A percentile compares a stretch with the other conserved stretches of the same genome.
These are phyloP conservation scores for Dasypogon diadema DNA, from an alignment of 2,888 invertebrate species.

Conservation along the genomic window DNA sequence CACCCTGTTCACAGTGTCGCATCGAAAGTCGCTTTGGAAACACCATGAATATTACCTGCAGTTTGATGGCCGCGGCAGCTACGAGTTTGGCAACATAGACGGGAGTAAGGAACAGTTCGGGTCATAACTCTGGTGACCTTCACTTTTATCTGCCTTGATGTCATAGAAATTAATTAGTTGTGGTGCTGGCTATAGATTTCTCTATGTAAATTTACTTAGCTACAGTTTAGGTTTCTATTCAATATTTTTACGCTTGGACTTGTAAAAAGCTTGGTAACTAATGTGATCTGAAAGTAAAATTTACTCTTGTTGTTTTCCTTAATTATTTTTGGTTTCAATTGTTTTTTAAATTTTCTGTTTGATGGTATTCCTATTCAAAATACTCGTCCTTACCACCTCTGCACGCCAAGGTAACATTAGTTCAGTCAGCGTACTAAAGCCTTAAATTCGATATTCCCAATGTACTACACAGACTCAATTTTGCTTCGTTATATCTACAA, in stretches of 20 bases:
- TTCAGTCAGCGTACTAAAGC: too few species aligned
- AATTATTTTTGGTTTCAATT: too few species aligned
- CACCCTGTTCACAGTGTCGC: constrained; percentile 97
- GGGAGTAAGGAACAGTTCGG: constrained; percentile 91
- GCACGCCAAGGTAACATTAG: too few species aligned
- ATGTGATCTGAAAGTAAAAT: constrained; percentile 15
- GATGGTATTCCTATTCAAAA: too few species aligned
- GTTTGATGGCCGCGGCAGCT: constrained; percentile 95
- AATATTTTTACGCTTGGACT: constrained; percentile 12
- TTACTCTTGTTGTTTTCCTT: too few species aligned
- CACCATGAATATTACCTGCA: constrained; percentile 96
- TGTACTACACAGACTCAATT: too few species aligned
- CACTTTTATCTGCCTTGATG: background rate
- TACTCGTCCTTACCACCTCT: too few species aligned
- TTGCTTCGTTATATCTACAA: too few species aligned
- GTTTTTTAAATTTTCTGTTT: too few species aligned
- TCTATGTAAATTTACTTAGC: constrained; percentile 1
- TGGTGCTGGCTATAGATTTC: constrained; percentile 22
- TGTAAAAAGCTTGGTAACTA: too few species aligned
- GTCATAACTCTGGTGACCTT: too few species aligned
- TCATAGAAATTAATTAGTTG: background rate
- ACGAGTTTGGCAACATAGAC: constrained; percentile 88
- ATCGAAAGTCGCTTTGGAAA: constrained; percentile 96
- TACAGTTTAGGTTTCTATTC: background rate
- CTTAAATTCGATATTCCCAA: too few species aligned